Base-by-base conservation (phyloP, 1,140 invertebrate genomes). In the Eriocheir sinensis region DNA sequence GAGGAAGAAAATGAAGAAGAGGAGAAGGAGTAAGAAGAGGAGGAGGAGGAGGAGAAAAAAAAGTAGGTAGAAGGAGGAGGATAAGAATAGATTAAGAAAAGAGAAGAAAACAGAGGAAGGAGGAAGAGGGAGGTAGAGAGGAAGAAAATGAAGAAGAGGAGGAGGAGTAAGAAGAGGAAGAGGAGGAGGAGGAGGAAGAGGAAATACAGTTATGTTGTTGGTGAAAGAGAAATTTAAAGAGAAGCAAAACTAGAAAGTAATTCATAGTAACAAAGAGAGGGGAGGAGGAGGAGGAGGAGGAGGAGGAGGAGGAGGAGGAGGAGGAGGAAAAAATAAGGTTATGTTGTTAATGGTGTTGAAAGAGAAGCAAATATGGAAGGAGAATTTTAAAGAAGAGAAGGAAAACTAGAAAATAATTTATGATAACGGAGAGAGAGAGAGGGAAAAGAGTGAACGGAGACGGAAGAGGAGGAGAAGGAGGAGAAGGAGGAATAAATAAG, bases 131-230 rank as follows among this genome's bases (percentile, higher is more conserved):
- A n/a, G n/a, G n/a, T n/a, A n/a, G n/a, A n/a, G n/a, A n/a, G n/a
- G n/a, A n/a, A n/a, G n/a, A n/a, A n/a, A n/a, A n/a, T n/a, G 17
- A 21, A 3, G 17, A 36, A n/a, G 0, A 21, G 81, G 3, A 21
- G 81, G 81, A 36, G 36, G 17, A 21, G 17, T 0, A 0, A 21
- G 17, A 36, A 15, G 36, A 36, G 81, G 17, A 83, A n/a, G 17
- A 21, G 36, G 80, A 81, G 80, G 21, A 36, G 80, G 80, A 81
- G 80, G 80, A 81, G 80, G 80, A 36, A 21, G 80, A 81, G 80
- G 80, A 81, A 8, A 36, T 81, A 21, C 4, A 21, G 44, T 4
- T n/a, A n/a, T n/a, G n/a, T n/a, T 48, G 44, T 6, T 48, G 44
- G 15, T 48, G n/a, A n/a, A n/a, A n/a, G n/a, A n/a, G n/a, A n/a